Conservation (phyloP, 2,797 vertebrate genomes). For the Uromys caudimaculatus region DNA sequence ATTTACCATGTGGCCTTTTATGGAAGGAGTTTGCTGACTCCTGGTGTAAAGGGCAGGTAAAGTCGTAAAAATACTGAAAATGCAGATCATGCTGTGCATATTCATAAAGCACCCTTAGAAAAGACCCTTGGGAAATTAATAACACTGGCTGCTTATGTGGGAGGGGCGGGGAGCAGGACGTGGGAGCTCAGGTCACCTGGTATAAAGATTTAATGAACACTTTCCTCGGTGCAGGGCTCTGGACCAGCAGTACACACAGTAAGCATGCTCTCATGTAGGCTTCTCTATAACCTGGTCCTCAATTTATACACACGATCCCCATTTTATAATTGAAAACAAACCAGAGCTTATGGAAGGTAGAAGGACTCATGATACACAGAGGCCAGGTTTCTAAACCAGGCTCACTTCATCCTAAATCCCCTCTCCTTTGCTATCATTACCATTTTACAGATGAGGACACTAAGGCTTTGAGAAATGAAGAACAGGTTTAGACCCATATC, state of each 20-base stretch:
- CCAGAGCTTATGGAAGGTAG: neutral
- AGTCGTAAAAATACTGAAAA: constrained; percentile 48
- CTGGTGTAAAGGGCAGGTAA: neutral
- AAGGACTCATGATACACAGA: neutral
- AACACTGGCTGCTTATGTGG: neutral
- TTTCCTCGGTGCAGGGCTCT: neutral
- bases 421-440: neutral
- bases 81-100: constrained; percentile 27
- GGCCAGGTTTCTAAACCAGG: neutral
- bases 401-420: neutral
- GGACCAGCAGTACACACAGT: neutral
- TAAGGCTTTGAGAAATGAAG: neutral
- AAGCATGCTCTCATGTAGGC: neutral
- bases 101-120: constrained; percentile 53
- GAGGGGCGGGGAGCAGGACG: neutral
- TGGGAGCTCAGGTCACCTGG: neutral
- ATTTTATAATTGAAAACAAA: neutral
- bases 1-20: constrained; percentile 71
- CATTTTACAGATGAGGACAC: constrained; percentile 27
- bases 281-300: neutral
- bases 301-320: neutral
- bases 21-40: constrained; percentile 61
- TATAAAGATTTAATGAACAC: neutral
- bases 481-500: neutral
- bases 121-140: neutral